Evolutionary conservation across 2,113 vertebrate genomes (phyloP).

Genomic region (Psephotus haematonotus): DNA sequence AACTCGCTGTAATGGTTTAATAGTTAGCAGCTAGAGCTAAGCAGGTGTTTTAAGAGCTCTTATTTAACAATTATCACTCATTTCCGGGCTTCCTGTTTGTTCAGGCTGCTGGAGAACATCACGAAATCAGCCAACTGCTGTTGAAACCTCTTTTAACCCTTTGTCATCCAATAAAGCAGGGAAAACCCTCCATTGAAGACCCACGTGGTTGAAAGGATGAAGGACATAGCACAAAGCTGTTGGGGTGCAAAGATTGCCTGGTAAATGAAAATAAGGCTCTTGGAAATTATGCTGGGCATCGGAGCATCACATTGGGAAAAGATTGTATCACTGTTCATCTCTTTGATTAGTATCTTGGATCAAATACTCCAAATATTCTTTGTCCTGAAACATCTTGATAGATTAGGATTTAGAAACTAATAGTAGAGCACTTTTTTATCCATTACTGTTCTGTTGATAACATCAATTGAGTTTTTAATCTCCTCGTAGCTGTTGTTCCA

Average conservation of each 20-base stretch:
- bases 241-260: not conserved
- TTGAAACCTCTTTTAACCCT: conserved; percentile 48
- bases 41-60: conserved; percentile 72
- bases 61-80: conserved; percentile 77
- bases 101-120: conserved; percentile 51
- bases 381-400: not conserved
- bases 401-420: not conserved
- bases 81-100: conserved; percentile 74
- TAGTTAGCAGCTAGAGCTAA: conserved; percentile 66
- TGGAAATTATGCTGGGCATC: not conserved
- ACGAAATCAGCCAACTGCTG: not conserved
- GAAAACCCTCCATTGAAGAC: not conserved
- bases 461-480: not conserved
- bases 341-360: not conserved
- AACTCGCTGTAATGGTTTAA: conserved; percentile 58
- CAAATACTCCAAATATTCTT: not conserved
- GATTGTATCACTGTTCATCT: not conserved
- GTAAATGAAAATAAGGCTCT: not conserved
- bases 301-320: not conserved
- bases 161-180: not conserved
- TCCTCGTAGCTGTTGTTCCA: not conserved
- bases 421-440: not conserved
- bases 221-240: not conserved
- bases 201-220: not conserved
- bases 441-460: not conserved